Evolutionary conservation across 92 coral and sea anemone genomes (phyloP).

Genomic region (Phymanthus crucifer): DNA sequence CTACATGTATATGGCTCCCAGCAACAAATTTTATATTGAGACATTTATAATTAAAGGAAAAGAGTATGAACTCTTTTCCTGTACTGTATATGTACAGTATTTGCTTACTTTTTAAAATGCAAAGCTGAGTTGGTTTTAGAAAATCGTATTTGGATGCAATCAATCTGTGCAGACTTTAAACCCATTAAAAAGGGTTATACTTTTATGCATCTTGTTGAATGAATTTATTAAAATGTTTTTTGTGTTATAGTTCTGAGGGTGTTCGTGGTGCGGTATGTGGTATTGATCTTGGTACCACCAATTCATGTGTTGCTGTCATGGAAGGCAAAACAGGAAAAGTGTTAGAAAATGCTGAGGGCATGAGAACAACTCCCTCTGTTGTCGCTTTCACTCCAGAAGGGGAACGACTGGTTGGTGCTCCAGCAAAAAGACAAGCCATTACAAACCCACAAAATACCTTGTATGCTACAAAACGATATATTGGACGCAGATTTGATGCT

Average conservation of each 20-base stretch:
- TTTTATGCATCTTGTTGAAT: too few species aligned
- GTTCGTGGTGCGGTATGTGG: slow-evolving; percentile 96
- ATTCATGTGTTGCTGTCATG: slow-evolving; percentile 99
- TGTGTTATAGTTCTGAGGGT: slow-evolving; percentile 60
- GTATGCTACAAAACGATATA: slow-evolving; percentile 94
- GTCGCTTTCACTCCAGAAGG: slow-evolving; percentile 89
- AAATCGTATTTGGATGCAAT: too few species aligned
- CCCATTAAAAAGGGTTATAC: too few species aligned
- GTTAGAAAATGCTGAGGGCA: slow-evolving; percentile 92
- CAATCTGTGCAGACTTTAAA: too few species aligned
- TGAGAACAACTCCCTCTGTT: slow-evolving; percentile 91
- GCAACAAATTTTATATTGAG: too few species aligned
- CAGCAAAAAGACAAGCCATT: slow-evolving; percentile 97
- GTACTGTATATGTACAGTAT: too few species aligned
- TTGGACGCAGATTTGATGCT: slow-evolving; percentile 92
- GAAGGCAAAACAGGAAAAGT: slow-evolving; percentile 95
- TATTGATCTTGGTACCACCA: slow-evolving; percentile 96
- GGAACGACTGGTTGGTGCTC: slow-evolving; percentile 95
- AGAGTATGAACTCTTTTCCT: too few species aligned
- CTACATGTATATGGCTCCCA: too few species aligned
- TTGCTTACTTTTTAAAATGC: too few species aligned
- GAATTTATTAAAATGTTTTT: neutral
- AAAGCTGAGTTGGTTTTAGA: too few species aligned
- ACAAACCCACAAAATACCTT: slow-evolving; percentile 94
- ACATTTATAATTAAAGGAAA: too few species aligned